A percentile compares a stretch with the other conserved stretches of the same genome.
These are phyloP conservation scores for Hydropsyche betteni DNA, from an alignment of 2,888 invertebrate genomes.

Conservation along the genomic window DNA sequence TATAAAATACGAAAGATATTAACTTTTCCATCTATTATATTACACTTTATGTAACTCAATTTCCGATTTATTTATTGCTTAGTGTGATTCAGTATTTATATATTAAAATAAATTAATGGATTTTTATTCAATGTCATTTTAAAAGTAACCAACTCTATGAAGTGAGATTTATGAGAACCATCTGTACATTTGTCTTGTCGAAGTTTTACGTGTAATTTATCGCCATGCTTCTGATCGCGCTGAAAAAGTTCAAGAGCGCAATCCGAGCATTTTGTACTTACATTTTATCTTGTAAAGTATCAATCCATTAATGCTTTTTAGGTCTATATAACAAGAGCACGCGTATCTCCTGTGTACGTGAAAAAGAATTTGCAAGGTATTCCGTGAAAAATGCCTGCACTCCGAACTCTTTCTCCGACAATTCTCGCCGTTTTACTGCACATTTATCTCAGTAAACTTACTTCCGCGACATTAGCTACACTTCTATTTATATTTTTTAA, in stretches of 20 bases:
- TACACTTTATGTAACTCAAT: too few species aligned
- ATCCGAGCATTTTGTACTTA: not conserved
- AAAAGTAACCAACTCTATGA: too few species aligned
- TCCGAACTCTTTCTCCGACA: constrained; percentile 34
- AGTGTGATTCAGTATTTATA: too few species aligned
- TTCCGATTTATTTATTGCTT: too few species aligned
- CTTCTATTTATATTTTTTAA: constrained; percentile 30
- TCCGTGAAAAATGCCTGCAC: constrained; percentile 35
- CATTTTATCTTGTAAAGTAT: constrained; percentile 23
- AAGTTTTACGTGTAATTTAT: too few species aligned
- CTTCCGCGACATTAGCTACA: constrained; percentile 33
- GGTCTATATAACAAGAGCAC: not conserved
- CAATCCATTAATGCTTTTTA: constrained; percentile 28
- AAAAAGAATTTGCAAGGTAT: constrained; percentile 18
- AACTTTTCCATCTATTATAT: not conserved
- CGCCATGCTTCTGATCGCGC: too few species aligned
- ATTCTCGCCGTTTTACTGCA: constrained; percentile 36
- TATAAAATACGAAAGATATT: constrained; percentile 16
- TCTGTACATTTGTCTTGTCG: too few species aligned
- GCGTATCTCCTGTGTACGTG: not conserved
- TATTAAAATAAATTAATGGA: too few species aligned
- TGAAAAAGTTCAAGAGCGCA: too few species aligned
- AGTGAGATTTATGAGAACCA: too few species aligned
- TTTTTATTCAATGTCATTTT: too few species aligned
- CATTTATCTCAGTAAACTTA: constrained; percentile 40